phyloP scores from a whole-genome alignment of 2,888 invertebrate species.

The Theristus sp. region DNA sequence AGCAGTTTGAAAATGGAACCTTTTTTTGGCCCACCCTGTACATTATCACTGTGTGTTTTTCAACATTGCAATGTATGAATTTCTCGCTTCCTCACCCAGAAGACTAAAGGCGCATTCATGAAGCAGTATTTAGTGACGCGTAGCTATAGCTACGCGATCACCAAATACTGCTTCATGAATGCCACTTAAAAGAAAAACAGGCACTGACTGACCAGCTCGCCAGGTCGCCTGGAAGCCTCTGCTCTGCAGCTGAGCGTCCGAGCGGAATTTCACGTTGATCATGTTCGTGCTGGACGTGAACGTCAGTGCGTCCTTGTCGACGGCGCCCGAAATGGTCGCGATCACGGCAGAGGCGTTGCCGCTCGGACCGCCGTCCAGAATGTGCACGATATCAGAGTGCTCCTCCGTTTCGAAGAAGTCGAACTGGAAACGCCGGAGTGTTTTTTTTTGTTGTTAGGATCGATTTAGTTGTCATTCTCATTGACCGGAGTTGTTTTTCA shows the following conservation, averaged over 20 bases:
- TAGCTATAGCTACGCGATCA: too few relatives aligned
- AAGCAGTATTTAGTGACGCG: too few relatives aligned
- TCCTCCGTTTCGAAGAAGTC: constrained; percentile 94
- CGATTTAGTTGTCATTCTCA: too few relatives aligned
- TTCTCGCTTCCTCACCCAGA: too few relatives aligned
- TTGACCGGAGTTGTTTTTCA: too few relatives aligned
- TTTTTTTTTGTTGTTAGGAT: too few relatives aligned
- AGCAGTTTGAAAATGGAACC: too few relatives aligned
- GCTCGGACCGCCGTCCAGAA: constrained; percentile 79
- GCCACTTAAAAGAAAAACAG: constrained; percentile 2
- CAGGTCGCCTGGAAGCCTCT: constrained; percentile 52
- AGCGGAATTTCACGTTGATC: constrained; percentile 88
- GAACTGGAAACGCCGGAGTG: constrained; percentile 51
- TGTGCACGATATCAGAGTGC: constrained; percentile 84
- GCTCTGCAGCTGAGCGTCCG: constrained; percentile 75
- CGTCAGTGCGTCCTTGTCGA: constrained; percentile 52
- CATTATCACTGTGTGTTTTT: too few relatives aligned
- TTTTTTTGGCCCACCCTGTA: too few relatives aligned
- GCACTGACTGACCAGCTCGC: constrained; percentile 18
- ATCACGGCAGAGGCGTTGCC: constrained; percentile 70
- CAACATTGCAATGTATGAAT: too few relatives aligned
- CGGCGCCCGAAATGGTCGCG: background rate
- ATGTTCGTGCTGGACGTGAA: constrained; percentile 85
- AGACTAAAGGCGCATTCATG: too few relatives aligned
- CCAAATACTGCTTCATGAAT: too few relatives aligned